Base-by-base conservation (phyloP, 2,797 vertebrate species). In the Channa striata region DNA sequence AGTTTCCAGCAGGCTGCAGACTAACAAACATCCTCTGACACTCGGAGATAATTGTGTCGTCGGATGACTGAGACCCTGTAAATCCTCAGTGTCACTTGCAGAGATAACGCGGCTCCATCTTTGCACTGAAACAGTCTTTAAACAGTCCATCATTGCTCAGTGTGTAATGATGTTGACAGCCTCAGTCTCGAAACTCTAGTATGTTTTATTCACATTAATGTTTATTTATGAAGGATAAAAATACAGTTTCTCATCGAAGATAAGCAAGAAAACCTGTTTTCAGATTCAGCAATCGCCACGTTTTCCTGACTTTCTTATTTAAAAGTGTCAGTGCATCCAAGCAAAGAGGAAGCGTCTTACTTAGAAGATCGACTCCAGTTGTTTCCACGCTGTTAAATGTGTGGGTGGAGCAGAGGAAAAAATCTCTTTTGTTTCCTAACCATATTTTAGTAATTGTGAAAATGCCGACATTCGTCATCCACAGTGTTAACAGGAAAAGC, bases 11-110 rank as follows among this genome's bases (percentile, higher is more conserved):
- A 1, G n/a, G 33, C 46, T 66, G 25, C n/a, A n/a, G n/a, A 62
- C 51, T 59, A 66, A 44, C 19, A 71, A 66, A 72, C 51, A 16
- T 1, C 39, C 7, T 4, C 20, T 51, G 67, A 77, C 52, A 69
- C 39, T 51, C 48, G 8, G 53, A 67, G 61, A 72, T 82, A 59
- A 66, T 54, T 34, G 43, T 46, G 52, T 64, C 65, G 13, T 59
- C 64, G 69, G 63, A 76, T 70, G 43, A 48, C 39, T 56, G 57
- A 76, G 57, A 66, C 40, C 8, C n/a, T 56, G 44, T 20, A 63
- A 76, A 81, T 72, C 56, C 19, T n/a, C 56, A 1, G 40, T 43
- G 30, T 56, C 16, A 2, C 48, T 63, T 52, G 44, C 20, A 63
- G 57, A 50, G 23, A 36, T 2, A 4, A 46, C 5, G 3, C 65